Base-by-base conservation (phyloP, 2,888 invertebrate species). In the Tiliacea aurago region DNA sequence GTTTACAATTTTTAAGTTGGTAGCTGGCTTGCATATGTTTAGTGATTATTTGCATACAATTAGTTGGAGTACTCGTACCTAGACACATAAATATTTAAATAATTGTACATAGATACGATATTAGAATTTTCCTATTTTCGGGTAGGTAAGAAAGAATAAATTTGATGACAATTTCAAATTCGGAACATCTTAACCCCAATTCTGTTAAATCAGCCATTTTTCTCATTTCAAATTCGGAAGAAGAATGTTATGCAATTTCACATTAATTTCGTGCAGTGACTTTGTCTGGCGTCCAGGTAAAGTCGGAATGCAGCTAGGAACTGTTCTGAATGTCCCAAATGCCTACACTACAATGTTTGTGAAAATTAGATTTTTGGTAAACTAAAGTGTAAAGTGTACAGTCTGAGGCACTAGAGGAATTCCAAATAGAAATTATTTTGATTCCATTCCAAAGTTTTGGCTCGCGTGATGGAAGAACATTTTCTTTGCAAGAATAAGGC, bases 311-410 rank as follows among this genome's bases (percentile, higher is more conserved):
- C 73, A 63, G 33, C 58, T 61, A 73, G 72, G 74, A 78, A 68
- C 80, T 55, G 58, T 45, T 74, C 74, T 75, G 65, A 81, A 76
- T 77, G 65, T 76, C 78, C 70, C 67, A 78, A 68, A 86, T 84
- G 83, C 84, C 73, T 49, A 74, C 70, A 72, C 79, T 80, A 80
- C 79, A 83, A 82, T 83, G 86, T 85, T 83, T 85, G 84, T 70
- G 88, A 77, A 89, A 90, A 90, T 91, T 88, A 88, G 88, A 90
- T 90, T 90, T 84, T 86, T 78, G 71, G 56, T 71, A 58, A 66
- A 58, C 65, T 72, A 75, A 68, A 73, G 63, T 80, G 77, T 71
- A 73, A 73, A 68, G 70, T 73, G 55, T 66, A 62, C 62, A 61
- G 68, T 67, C 47, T 58, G 65, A 56, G 55, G 58, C 55, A 68